Evolutionary conservation across 1,140 invertebrate genomes (phyloP).

Genomic region (Megalopta genalis): DNA sequence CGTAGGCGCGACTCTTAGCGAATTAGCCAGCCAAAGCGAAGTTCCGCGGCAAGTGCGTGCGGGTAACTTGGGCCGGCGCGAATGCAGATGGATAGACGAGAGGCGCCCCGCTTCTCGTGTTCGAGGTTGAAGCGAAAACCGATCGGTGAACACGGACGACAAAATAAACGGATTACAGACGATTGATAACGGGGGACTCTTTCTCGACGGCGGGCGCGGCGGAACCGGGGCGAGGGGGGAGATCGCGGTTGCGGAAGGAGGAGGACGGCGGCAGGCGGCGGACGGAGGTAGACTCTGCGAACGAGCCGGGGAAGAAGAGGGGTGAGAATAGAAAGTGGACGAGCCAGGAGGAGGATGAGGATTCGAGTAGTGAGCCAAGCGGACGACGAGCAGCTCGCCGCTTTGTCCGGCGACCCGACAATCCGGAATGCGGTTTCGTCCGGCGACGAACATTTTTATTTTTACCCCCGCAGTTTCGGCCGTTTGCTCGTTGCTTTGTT

Average conservation of each 20-base stretch:
- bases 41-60: no score
- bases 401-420: slow-evolving; percentile 62
- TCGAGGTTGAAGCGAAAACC: background rate
- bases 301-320: background rate
- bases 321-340: slow-evolving; percentile 22
- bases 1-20: no score
- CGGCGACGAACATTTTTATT: slow-evolving; percentile 58
- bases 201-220: no score
- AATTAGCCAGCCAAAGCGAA: no score
- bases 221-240: slow-evolving; percentile 3
- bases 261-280: slow-evolving; percentile 5
- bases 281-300: background rate
- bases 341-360: slow-evolving; percentile 20
- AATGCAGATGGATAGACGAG: no score
- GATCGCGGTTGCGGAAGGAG: background rate
- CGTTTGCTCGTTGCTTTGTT: slow-evolving; percentile 56
- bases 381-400: slow-evolving; percentile 42
- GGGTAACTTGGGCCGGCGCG: no score
- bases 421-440: slow-evolving; percentile 64
- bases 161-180: background rate
- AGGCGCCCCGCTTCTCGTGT: no score
- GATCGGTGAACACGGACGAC: background rate
- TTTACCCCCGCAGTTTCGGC: slow-evolving; percentile 55
- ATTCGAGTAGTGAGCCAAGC: slow-evolving; percentile 43
- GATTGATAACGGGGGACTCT: slow-evolving; percentile 7